phyloP scores from a whole-genome alignment of 2,113 vertebrate genomes.

The Dicerorhinus sumatrensis region DNA sequence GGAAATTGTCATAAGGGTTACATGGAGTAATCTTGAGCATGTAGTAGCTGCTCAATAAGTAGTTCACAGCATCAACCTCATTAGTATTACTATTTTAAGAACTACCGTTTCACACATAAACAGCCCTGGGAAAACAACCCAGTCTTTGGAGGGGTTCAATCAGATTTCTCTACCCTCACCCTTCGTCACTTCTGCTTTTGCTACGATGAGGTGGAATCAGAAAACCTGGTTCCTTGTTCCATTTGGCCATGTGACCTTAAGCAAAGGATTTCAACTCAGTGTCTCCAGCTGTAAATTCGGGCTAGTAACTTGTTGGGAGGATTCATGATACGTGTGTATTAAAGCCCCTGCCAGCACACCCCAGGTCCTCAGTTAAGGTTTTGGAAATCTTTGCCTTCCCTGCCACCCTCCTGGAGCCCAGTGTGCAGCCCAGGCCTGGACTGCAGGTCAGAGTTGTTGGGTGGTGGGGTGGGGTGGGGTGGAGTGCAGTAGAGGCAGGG shows the following conservation, averaged over 20 bases:
- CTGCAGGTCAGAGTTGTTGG: conserved; percentile 20
- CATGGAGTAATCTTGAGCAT: background rate
- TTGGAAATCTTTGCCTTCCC: background rate
- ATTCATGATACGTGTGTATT: no score
- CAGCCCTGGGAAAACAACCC: background rate
- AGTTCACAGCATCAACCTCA: background rate
- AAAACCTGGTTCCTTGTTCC: background rate
- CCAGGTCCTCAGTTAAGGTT: background rate
- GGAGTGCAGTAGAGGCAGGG: conserved; percentile 6
- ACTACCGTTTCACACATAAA: background rate
- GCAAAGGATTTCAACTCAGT: background rate
- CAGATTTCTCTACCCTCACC: background rate
- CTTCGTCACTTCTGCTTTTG: background rate
- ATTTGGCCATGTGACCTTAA: background rate
- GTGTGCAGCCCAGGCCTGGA: background rate
- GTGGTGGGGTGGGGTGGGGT: conserved; percentile 4
- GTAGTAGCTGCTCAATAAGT: background rate
- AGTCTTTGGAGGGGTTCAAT: background rate
- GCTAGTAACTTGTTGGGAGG: background rate
- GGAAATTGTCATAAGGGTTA: background rate
- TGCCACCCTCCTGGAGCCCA: background rate
- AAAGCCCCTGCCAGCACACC: background rate
- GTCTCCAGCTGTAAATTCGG: background rate
- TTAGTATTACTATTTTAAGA: background rate
- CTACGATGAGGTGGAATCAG: background rate